phyloP scores from a whole-genome alignment of 2,113 vertebrate species.

The Atherinomorus stipes region DNA sequence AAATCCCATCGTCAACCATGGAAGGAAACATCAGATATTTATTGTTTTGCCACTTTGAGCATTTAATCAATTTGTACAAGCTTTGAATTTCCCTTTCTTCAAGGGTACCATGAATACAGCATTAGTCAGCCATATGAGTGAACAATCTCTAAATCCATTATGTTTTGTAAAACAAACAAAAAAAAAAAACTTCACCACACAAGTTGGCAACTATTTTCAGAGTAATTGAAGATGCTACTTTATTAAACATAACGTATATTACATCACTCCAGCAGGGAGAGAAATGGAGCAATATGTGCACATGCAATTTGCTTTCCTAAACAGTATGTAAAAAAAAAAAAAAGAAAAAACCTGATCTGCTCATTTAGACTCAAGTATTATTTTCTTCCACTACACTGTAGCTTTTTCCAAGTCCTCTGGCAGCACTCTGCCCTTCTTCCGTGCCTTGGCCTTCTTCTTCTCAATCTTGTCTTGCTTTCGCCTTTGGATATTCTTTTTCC shows the following conservation, averaged over 20 bases:
- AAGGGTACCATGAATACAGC: neutral
- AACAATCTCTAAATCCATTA: neutral
- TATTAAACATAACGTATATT: slow-evolving; percentile 22
- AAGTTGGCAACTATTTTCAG: neutral
- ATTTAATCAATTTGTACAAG: neutral
- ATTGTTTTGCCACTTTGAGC: neutral
- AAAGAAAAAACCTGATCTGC: neutral
- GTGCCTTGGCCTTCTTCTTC: slow-evolving; percentile 86
- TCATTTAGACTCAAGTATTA: neutral
- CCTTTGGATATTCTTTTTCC: slow-evolving; percentile 87
- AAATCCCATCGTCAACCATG: too few species aligned
- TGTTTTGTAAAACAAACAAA: neutral
- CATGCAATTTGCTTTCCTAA: neutral
- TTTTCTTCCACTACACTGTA: slow-evolving; percentile 27
- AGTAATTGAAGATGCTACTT: slow-evolving; percentile 21
- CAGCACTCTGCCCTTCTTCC: slow-evolving; percentile 90
- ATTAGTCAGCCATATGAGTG: neutral
- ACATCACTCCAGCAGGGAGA: neutral
- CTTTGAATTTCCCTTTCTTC: neutral
- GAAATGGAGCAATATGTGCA: neutral
- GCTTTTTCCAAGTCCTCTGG: slow-evolving; percentile 90
- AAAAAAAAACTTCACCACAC: neutral
- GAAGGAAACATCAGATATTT: too few species aligned
- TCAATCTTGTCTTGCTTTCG: slow-evolving; percentile 82
- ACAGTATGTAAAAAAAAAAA: neutral